Base-by-base conservation (phyloP, 64 coral and sea anemone genomes). In the Montipora capricornis region DNA sequence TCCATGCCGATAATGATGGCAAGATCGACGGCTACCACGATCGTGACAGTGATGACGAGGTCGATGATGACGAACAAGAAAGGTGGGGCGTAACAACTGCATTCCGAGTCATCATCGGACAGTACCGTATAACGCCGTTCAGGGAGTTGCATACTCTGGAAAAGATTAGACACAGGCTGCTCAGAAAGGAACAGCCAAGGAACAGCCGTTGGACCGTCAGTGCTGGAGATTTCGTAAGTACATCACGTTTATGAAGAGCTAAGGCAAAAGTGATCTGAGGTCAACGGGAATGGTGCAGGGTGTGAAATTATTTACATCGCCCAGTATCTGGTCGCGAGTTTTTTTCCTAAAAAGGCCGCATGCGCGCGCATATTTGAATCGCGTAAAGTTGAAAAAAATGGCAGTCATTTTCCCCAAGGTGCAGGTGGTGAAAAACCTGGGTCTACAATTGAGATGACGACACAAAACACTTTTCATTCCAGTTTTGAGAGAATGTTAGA, bases 161-260 rank as follows among this genome's bases (percentile, higher is more conserved):
- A 0, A 70, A 69, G 82, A 17, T 86, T 50, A 49, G 66, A 51
- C 8, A 37, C 16, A 86, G 20, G 19, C 46, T 86, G 16, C 82
- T 16, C n/a, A 19, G 2, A 44, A 20, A 71, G 68, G 64, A 64
- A 49, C 15, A 86, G 10, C 82, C 15, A 8, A 84, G 44, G 44
- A 73, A 13, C 8, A 86, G 16, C 48, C 82, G 9, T 0, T 86
- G 47, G 82, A 50, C 17, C 8, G 17, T 86, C 3, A 49, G 73
- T 46, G 82, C 64, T 12, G 82, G 82, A 49, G 82, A 86, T 64
- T 86, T 86, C 14, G 82, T 86, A 86, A 86, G 64, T 73, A 6
- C 6, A 83, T 67, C 16, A 17, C 8, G 4, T 49, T 64, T 0
- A 55, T 55, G 52, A 55, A 55, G 52, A 7, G 5, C 52, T 55